These are phyloP conservation scores for Calycopis cecrops DNA, from an alignment of 1,140 invertebrate genomes.

Conservation along the genomic window DNA sequence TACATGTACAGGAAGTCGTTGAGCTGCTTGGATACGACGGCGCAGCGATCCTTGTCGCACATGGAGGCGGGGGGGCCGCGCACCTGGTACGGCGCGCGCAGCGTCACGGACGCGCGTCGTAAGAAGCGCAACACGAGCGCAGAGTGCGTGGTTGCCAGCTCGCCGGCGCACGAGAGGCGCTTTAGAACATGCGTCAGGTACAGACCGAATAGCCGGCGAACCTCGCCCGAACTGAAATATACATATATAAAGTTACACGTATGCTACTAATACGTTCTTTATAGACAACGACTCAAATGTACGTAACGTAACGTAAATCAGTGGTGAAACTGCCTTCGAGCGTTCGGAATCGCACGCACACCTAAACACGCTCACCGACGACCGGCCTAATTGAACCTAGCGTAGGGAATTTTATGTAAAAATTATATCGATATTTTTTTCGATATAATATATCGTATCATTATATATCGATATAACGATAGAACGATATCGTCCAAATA, in stretches of 20 bases:
- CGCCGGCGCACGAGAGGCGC: slow-evolving; percentile 78
- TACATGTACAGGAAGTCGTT: slow-evolving; percentile 94
- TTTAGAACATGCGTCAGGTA: slow-evolving; percentile 88
- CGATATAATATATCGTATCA: too few relatives aligned
- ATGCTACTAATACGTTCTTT: too few relatives aligned
- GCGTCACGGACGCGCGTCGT: slow-evolving; percentile 84
- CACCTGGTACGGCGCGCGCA: slow-evolving; percentile 82
- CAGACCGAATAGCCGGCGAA: slow-evolving; percentile 87
- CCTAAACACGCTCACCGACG: too few relatives aligned
- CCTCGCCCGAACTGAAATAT: slow-evolving; percentile 75
- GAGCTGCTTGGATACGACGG: slow-evolving; percentile 92
- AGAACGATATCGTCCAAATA: too few relatives aligned
- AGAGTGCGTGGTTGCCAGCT: slow-evolving; percentile 76
- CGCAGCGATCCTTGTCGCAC: slow-evolving; percentile 88
- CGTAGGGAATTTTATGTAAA: too few relatives aligned
- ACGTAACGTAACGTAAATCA: too few relatives aligned
- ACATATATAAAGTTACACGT: neutral
- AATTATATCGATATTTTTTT: too few relatives aligned
- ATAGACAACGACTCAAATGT: too few relatives aligned
- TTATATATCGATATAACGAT: too few relatives aligned
- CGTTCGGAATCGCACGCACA: too few relatives aligned
- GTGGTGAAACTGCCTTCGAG: too few relatives aligned
- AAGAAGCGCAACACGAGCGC: slow-evolving; percentile 90
- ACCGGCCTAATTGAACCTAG: too few relatives aligned
- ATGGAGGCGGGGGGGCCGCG: slow-evolving; percentile 85